Evolutionary conservation across 2,797 vertebrate species (phyloP).

Genomic region (Picus viridis): DNA sequence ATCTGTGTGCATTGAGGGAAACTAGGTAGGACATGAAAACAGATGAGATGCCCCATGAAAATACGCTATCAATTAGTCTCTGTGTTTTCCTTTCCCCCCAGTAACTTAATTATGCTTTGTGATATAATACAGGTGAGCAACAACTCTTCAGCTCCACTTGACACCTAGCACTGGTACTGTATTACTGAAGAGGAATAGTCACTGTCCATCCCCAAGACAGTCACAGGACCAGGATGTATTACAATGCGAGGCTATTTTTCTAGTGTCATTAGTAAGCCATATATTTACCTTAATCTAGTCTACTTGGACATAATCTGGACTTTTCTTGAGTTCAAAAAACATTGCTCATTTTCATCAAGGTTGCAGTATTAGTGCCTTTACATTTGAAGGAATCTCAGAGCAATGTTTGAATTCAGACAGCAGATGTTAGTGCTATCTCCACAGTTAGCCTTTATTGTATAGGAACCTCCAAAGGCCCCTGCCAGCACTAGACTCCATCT

Average conservation of each 20-base stretch:
- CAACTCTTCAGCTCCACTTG: neutral
- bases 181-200: neutral
- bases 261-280: neutral
- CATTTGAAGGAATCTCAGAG: neutral
- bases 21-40: neutral
- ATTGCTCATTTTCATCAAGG: neutral
- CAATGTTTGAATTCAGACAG: neutral
- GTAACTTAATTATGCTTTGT: neutral
- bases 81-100: neutral
- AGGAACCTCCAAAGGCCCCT: neutral
- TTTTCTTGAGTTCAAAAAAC: neutral
- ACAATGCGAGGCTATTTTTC: neutral
- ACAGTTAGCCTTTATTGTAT: neutral
- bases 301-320: neutral
- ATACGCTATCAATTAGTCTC: neutral
- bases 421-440: neutral
- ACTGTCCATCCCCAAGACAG: neutral
- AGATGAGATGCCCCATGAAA: neutral
- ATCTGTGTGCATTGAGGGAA: neutral
- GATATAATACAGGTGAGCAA: neutral
- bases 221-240: neutral
- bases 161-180: neutral
- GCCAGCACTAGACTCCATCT: neutral
- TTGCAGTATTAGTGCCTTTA: neutral
- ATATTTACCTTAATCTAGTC: neutral